Evolutionary conservation across 2,797 vertebrate species (phyloP).

Genomic region (Chloroceryle inda): DNA sequence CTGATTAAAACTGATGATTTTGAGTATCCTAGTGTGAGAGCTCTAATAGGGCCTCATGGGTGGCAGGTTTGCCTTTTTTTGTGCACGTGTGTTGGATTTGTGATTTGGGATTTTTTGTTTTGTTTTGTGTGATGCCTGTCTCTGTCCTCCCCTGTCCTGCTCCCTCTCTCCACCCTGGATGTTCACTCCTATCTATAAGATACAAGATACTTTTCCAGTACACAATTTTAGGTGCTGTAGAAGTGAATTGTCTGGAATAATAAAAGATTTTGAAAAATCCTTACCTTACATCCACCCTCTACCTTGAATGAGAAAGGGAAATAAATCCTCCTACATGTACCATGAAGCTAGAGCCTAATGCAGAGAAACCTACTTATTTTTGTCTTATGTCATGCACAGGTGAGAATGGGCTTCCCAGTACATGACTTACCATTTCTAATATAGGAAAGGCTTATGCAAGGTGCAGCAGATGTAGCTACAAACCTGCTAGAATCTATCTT

Average conservation of each 20-base stretch:
- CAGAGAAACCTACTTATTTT: neutral
- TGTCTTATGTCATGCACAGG: neutral
- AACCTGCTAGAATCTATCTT: neutral
- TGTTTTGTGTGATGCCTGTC: accelerated
- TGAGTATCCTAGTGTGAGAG: neutral
- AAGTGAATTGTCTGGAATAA: neutral
- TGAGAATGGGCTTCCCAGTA: neutral
- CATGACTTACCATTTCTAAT: neutral
- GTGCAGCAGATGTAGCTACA: neutral
- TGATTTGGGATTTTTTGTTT: too few relatives aligned
- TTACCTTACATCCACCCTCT: neutral
- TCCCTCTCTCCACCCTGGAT: neutral
- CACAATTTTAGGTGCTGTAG: neutral
- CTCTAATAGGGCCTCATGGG: neutral
- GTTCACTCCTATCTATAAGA: neutral
- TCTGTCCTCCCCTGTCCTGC: accelerated
- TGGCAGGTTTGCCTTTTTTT: neutral
- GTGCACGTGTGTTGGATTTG: too few relatives aligned
- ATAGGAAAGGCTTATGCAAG: neutral
- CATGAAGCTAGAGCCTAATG: neutral
- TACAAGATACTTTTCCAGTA: neutral
- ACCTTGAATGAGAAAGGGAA: neutral
- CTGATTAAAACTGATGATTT: neutral
- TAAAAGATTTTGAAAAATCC: neutral
- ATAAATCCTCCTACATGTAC: accelerated